Conservation (phyloP, 1,140 invertebrate genomes). For the Calliphora vicina region DNA sequence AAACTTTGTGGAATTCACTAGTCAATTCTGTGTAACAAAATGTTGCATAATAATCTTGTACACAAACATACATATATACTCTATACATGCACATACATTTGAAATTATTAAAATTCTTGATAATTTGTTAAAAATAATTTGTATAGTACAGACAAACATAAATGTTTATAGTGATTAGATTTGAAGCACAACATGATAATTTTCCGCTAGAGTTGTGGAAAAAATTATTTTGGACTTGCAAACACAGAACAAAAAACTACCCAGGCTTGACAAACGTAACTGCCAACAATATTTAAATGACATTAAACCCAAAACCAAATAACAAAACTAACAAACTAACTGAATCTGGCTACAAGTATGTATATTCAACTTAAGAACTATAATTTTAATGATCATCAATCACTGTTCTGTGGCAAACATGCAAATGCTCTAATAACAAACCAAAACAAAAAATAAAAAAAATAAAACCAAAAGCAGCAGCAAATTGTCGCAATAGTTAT, state of each 20-base stretch:
- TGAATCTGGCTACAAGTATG: neutral
- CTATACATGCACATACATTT: too few relatives aligned
- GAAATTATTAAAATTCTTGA: constrained; percentile 6
- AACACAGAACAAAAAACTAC: neutral
- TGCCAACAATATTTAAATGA: constrained; percentile 7
- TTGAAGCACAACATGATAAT: neutral
- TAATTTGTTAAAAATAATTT: neutral
- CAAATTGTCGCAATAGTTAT: neutral
- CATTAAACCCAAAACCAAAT: neutral
- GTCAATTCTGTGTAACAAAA: neutral
- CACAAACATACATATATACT: too few relatives aligned
- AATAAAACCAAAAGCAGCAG: neutral
- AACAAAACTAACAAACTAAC: neutral
- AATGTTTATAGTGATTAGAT: neutral
- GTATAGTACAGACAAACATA: neutral
- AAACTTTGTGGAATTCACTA: neutral
- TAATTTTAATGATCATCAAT: constrained; percentile 11
- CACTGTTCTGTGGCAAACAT: neutral
- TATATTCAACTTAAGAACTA: neutral
- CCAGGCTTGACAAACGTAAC: neutral
- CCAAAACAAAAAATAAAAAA: neutral
- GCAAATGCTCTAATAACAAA: neutral
- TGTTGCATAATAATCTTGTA: neutral
- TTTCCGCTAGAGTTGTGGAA: neutral
- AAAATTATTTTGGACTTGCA: neutral